Percentiles rank a stretch among this genome's conserved stretches.
These are phyloP conservation scores for Motacilla alba DNA, from an alignment of 2,113 vertebrate genomes.

Conservation along the genomic window DNA sequence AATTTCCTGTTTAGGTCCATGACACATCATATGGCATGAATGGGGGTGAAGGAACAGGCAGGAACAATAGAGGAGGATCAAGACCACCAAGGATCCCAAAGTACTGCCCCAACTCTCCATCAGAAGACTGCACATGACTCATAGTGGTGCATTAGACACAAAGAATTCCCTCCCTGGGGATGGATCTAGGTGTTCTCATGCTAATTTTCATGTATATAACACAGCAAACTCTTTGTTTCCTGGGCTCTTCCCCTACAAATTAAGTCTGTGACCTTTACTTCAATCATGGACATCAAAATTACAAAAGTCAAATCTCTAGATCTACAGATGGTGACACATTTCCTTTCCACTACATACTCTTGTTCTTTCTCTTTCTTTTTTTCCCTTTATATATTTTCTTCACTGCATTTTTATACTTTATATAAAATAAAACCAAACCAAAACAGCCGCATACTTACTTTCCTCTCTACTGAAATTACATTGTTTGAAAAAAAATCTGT, in stretches of 20 bases:
- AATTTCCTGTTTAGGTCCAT: background rate
- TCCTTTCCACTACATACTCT: background rate
- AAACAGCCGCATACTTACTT: background rate
- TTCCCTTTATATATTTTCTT: background rate
- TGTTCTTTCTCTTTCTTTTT: background rate
- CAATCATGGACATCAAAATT: background rate
- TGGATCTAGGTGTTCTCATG: background rate
- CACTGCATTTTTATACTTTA: background rate
- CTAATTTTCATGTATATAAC: background rate
- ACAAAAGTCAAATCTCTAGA: background rate
- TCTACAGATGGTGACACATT: background rate
- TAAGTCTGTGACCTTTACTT: background rate
- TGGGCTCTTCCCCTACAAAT: background rate
- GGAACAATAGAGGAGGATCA: background rate
- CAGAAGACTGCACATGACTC: background rate
- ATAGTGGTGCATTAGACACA: background rate
- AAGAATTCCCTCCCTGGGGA: background rate
- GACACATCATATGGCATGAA: background rate
- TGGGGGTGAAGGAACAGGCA: background rate
- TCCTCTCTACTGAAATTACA: background rate
- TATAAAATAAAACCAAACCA: background rate
- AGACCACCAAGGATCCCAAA: background rate
- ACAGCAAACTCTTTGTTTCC: background rate
- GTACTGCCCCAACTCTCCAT: rapidly evolving
- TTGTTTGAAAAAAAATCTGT: background rate